Conservation (phyloP, 2,797 vertebrate genomes). For the Microctenopoma stevenorrisi region DNA sequence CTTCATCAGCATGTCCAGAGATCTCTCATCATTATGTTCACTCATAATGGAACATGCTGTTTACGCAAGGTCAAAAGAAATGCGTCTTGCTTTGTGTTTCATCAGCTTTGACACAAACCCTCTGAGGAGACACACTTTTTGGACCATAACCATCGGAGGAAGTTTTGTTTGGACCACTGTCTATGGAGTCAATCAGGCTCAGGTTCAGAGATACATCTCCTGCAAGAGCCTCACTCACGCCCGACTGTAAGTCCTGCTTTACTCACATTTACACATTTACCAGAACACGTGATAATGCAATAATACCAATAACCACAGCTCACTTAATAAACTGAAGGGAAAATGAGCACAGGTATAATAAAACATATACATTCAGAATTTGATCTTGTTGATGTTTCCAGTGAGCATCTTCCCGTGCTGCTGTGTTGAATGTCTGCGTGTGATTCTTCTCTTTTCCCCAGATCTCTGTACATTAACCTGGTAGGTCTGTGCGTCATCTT, state of each 20-base stretch:
- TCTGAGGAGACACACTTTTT: conserved; percentile 93
- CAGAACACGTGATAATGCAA: fast-evolving
- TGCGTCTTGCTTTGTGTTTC: neutral
- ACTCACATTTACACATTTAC: neutral
- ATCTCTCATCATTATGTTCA: too few relatives aligned
- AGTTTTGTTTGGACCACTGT: conserved; percentile 90
- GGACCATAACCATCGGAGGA: conserved; percentile 91
- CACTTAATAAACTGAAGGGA: too few relatives aligned
- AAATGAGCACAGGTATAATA: neutral
- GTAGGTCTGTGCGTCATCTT: conserved; percentile 89
- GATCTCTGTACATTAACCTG: conserved; percentile 93
- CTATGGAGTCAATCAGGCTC: conserved; percentile 94
- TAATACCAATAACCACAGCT: too few relatives aligned
- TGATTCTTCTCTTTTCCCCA: conserved; percentile 54
- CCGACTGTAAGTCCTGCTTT: conserved; percentile 87
- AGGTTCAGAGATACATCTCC: conserved; percentile 95
- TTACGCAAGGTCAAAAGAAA: too few relatives aligned
- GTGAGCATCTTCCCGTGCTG: neutral
- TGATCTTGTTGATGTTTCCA: neutral
- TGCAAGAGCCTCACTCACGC: conserved; percentile 92
- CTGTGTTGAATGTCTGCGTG: neutral
- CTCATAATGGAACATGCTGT: too few relatives aligned
- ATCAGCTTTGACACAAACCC: conserved; percentile 91
- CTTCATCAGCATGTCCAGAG: too few relatives aligned
- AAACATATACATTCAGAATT: neutral